A percentile compares a stretch with the other conserved stretches of the same genome.
phyloP scores from a whole-genome alignment of 2,797 vertebrate species.

The Sandelia bainsii region DNA sequence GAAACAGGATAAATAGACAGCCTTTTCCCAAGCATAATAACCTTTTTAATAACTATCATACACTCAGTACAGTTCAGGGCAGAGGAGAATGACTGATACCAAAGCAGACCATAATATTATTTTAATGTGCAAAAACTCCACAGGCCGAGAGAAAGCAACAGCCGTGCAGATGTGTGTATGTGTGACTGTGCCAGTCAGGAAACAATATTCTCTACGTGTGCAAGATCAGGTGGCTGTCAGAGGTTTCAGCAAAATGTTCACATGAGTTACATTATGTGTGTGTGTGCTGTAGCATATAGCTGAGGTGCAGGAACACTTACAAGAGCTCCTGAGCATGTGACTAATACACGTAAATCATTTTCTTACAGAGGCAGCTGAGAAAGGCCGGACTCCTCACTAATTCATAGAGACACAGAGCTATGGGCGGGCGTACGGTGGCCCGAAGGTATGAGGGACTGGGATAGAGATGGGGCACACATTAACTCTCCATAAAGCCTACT shows the following conservation, averaged over 20 bases:
- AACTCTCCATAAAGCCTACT: constrained; percentile 79
- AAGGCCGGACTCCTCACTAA: constrained; percentile 22
- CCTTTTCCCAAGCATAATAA: constrained; percentile 54
- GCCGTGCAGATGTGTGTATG: neutral
- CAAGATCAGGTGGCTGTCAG: constrained; percentile 20
- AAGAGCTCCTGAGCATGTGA: constrained; percentile 54
- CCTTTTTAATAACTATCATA: constrained; percentile 55
- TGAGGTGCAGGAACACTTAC: constrained; percentile 38
- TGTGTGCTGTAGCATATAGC: constrained; percentile 14
- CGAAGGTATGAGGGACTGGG: constrained; percentile 57
- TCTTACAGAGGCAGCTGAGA: constrained; percentile 47
- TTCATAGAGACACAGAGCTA: constrained; percentile 47
- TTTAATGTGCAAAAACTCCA: constrained; percentile 54
- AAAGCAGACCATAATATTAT: constrained; percentile 67
- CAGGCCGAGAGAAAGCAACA: neutral
- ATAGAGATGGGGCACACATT: constrained; percentile 66
- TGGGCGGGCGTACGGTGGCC: constrained; percentile 37
- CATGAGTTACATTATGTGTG: constrained; percentile 27
- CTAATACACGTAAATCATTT: constrained; percentile 58
- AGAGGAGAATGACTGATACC: constrained; percentile 54
- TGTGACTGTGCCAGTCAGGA: constrained; percentile 10
- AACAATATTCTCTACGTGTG: constrained; percentile 10
- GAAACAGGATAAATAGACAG: constrained; percentile 57
- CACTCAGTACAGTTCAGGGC: constrained; percentile 33
- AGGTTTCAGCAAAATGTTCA: constrained; percentile 27